Base-by-base conservation (phyloP, 2,888 invertebrate genomes). In the Villa cingulata region DNA sequence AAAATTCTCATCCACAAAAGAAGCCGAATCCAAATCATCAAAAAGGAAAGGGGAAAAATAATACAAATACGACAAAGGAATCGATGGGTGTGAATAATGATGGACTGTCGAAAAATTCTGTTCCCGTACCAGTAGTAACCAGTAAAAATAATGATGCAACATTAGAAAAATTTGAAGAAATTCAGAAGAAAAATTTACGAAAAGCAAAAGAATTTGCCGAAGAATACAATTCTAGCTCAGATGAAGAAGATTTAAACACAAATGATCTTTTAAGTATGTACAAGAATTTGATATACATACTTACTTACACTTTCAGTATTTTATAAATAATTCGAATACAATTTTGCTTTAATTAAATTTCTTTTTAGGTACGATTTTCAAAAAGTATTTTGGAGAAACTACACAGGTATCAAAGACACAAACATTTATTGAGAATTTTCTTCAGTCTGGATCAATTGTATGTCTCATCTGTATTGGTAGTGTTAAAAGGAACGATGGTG, bases 381-480 rank as follows among this genome's bases (percentile, higher is more conserved):
- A 72, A 51, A 67, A 70, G 51, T 78, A 77, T 52, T 66, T 68
- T 19, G 71, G 68, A 4, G 61, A 67, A 51, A 61, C 60, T 45
- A 70, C 64, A 32, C 71, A 73, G 56, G 59, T 74, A 9, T 70
- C 70, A 42, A 72, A 80, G 57, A 85, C 86, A 5, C 77, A 80
- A 59, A 76, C 78, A 43, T 81, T 84, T 61, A 69, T 92, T 45
- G 81, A 86, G 61, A 86, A 89, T 65, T 75, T 81, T 0, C 77
- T 90, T 55, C 80, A 83, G 58, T 83, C 87, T 18, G 84, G 86
- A 9, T 77, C 85, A 10, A 80, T 83, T 2, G 84, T 86, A 14
- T 95, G 95, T 62, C 75, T 94, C 3, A 86, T 95, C 59, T 94
- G 94, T 59, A 91, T 94, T 61, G 88, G 84, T 4, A 82, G 84